A percentile compares a stretch with the other conserved stretches of the same genome.
Evolutionary conservation across 2,797 vertebrate species (phyloP).

Genomic region (Chanos chanos): DNA sequence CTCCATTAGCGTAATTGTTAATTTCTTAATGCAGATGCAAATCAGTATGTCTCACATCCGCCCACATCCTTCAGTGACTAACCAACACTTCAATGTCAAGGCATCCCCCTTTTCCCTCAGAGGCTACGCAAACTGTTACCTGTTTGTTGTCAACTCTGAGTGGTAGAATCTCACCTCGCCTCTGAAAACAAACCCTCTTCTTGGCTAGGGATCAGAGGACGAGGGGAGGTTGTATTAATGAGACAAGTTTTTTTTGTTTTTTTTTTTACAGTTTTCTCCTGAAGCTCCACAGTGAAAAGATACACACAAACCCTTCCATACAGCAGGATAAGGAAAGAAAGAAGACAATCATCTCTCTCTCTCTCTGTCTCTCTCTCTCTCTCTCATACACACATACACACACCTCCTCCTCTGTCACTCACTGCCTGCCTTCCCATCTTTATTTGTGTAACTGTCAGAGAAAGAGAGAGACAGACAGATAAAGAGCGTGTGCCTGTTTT

Average conservation of each 20-base stretch:
- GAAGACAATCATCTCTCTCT: constrained; percentile 12
- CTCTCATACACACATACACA: no score
- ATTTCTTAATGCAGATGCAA: constrained; percentile 40
- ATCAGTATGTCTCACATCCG: constrained; percentile 24
- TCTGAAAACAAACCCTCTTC: background rate
- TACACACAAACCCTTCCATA: constrained; percentile 10
- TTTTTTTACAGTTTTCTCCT: background rate
- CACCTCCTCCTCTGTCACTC: background rate
- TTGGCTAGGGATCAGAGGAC: background rate
- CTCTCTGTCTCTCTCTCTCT: background rate
- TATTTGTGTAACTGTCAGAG: constrained; percentile 3
- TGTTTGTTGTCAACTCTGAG: background rate
- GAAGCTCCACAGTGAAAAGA: background rate
- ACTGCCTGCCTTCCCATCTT: background rate
- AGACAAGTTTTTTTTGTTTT: background rate
- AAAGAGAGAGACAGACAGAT: constrained; percentile 9
- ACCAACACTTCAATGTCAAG: background rate
- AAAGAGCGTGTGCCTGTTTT: no score
- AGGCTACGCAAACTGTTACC: background rate
- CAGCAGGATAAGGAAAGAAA: constrained; percentile 7
- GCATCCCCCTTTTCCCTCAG: background rate
- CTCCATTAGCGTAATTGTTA: constrained; percentile 43
- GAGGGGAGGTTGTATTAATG: constrained; percentile 12
- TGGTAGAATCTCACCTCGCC: background rate
- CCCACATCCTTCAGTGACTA: constrained; percentile 9